A percentile compares a stretch with the other conserved stretches of the same genome.
phyloP scores from a whole-genome alignment of 2,888 invertebrate genomes.

The Diloba caeruleocephala region DNA sequence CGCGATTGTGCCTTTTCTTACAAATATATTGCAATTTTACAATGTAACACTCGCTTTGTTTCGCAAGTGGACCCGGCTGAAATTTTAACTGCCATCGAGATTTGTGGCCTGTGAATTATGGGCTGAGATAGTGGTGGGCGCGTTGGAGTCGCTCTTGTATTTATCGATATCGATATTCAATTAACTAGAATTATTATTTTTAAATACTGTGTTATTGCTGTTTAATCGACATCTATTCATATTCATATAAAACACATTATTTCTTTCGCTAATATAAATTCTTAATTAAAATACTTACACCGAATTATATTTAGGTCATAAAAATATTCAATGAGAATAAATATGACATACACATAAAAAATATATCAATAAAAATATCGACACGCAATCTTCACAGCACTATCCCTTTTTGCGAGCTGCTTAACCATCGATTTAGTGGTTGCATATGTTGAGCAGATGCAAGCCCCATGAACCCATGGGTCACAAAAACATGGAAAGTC shows the following conservation, averaged over 20 bases:
- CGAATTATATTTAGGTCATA: too few relatives aligned
- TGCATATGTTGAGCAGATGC: constrained; percentile 84
- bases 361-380: constrained; percentile 15
- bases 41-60: constrained; percentile 72
- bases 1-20: constrained; percentile 26
- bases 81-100: constrained; percentile 79
- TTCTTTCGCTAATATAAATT: too few relatives aligned
- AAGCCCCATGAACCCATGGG: constrained; percentile 63
- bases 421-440: constrained; percentile 76
- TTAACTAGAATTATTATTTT: background rate
- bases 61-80: constrained; percentile 65
- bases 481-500: constrained; percentile 66
- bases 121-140: constrained; percentile 61
- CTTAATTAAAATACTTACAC: too few relatives aligned
- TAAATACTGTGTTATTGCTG: background rate
- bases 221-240: too few relatives aligned
- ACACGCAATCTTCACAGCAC: constrained; percentile 53
- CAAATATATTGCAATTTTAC: constrained; percentile 53
- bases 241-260: too few relatives aligned
- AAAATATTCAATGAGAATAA: too few relatives aligned
- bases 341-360: too few relatives aligned
- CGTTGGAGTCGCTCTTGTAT: constrained; percentile 22
- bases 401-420: constrained; percentile 76
- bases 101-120: constrained; percentile 85
- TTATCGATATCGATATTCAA: constrained; percentile 56